Evolutionary conservation across 1,140 invertebrate species (phyloP).

Genomic region (Drosophila watanabei): DNA sequence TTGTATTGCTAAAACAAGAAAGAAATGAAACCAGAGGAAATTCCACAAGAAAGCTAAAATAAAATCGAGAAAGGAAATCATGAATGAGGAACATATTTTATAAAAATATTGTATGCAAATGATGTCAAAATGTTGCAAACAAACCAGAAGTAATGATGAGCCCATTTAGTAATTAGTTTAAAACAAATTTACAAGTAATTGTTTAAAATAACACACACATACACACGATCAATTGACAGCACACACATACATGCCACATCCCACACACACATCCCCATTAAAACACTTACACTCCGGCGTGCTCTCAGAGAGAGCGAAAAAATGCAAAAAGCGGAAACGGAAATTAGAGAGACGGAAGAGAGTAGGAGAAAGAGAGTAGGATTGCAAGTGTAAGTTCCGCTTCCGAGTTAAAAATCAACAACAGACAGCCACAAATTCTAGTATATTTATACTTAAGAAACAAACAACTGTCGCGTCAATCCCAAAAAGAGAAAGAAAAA

Average conservation of each 20-base stretch:
- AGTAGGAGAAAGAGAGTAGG: background rate
- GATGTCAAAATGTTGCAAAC: slow-evolving; percentile 84
- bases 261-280: slow-evolving; percentile 32
- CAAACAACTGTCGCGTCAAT: slow-evolving; percentile 61
- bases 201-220: slow-evolving; percentile 56
- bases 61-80: slow-evolving; percentile 42
- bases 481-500: slow-evolving; percentile 52
- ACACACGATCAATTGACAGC: slow-evolving; percentile 55
- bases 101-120: slow-evolving; percentile 83
- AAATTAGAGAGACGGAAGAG: slow-evolving; percentile 13
- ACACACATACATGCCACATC: slow-evolving; percentile 19
- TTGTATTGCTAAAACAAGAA: slow-evolving; percentile 66
- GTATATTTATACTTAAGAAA: slow-evolving; percentile 65
- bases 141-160: slow-evolving; percentile 61
- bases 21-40: slow-evolving; percentile 43
- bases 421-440: slow-evolving; percentile 67
- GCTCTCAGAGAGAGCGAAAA: slow-evolving; percentile 72
- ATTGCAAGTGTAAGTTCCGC: slow-evolving; percentile 25
- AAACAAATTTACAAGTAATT: slow-evolving; percentile 83
- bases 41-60: slow-evolving; percentile 52
- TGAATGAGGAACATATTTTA: slow-evolving; percentile 77
- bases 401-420: slow-evolving; percentile 19
- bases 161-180: slow-evolving; percentile 83
- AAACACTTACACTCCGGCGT: slow-evolving; percentile 46
- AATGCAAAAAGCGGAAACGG: slow-evolving; percentile 39